Base-by-base conservation (phyloP, 2,797 vertebrate genomes). In the Intellagama lesueurii region DNA sequence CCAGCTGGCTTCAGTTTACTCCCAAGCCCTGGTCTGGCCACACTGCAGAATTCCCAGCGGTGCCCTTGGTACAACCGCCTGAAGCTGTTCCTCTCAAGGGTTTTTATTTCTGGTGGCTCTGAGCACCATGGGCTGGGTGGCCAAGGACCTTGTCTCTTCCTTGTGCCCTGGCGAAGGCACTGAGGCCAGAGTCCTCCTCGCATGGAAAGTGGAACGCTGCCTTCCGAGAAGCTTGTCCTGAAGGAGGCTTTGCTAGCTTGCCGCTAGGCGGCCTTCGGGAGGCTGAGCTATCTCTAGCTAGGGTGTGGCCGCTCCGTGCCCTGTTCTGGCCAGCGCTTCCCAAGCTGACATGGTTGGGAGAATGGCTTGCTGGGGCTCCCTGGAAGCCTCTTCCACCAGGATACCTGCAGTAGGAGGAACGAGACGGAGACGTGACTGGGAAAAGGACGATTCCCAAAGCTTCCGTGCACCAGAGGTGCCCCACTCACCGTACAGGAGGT, bases 401-500 rank as follows among this genome's bases (percentile, higher is more conserved):
- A 2, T 44, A 28, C 87, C 96, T 96, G 85, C n/a, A n/a, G 84
- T 0, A 12, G 19, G 24, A 69, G 35, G 26, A 83, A 1, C 40
- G 88, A 69, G 26, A 0, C 24, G 40, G 81, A 60, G 28, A 85
- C 83, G 79, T 26, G 1, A 0, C 1, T 1, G 35, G 14, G 52
- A 14, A 14, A 12, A 64, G 60, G 60, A 22, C 9, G 60, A 64
- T 7, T 49, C 35, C 69, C 17, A 40, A 1, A 2, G 0, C 16
- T 40, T 78, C 52, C 19, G 49, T 70, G 68, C 2, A 19, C 2
- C 1, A 6, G 26, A 22, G 32, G 19, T 40, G 5, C 77, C 26
- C 76, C 14, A 81, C 96, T 97, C 83, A 97, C 97, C 95, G 44
- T 0, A 12, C 0, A 0, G 64, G 91, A 70, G 44, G n/a, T 17